Evolutionary conservation across 2,888 invertebrate genomes (phyloP).

Genomic region (Sphinx pinastri): DNA sequence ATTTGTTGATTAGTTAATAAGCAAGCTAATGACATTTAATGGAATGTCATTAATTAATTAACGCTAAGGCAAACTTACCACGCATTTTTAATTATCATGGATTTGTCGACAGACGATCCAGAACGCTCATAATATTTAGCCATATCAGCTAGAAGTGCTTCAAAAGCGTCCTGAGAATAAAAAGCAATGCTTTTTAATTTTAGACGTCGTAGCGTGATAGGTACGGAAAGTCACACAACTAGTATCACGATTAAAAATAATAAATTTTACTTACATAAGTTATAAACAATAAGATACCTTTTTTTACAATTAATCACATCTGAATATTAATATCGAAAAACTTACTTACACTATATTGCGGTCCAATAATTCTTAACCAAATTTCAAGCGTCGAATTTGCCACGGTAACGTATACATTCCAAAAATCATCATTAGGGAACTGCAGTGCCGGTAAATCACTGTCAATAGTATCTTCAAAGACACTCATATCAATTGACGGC

Average conservation of each 20-base stretch:
- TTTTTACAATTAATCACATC: neutral
- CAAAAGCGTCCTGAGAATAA: slow-evolving; percentile 70
- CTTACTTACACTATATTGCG: slow-evolving; percentile 84
- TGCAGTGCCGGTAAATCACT: slow-evolving; percentile 73
- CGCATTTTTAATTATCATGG: slow-evolving; percentile 72
- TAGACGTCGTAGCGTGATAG: no score
- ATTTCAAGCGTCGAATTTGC: slow-evolving; percentile 86
- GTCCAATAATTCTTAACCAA: slow-evolving; percentile 87
- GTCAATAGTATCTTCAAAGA: slow-evolving; percentile 61
- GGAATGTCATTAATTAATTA: no score
- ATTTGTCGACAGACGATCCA: slow-evolving; percentile 71
- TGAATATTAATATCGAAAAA: slow-evolving; percentile 8
- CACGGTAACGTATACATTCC: slow-evolving; percentile 86
- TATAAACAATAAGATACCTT: neutral
- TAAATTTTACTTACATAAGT: no score
- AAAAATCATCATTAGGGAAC: slow-evolving; percentile 76
- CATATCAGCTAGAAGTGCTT: slow-evolving; percentile 79
- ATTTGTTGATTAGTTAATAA: no score
- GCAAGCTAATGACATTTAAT: no score
- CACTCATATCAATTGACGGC: slow-evolving; percentile 41
- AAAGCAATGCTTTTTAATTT: neutral
- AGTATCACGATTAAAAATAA: no score
- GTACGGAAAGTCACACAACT: no score
- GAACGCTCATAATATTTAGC: slow-evolving; percentile 69
- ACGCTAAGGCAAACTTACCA: slow-evolving; percentile 57